These are phyloP conservation scores for Nannoperca obscura DNA, from an alignment of 2,797 vertebrate species.

Conservation along the genomic window DNA sequence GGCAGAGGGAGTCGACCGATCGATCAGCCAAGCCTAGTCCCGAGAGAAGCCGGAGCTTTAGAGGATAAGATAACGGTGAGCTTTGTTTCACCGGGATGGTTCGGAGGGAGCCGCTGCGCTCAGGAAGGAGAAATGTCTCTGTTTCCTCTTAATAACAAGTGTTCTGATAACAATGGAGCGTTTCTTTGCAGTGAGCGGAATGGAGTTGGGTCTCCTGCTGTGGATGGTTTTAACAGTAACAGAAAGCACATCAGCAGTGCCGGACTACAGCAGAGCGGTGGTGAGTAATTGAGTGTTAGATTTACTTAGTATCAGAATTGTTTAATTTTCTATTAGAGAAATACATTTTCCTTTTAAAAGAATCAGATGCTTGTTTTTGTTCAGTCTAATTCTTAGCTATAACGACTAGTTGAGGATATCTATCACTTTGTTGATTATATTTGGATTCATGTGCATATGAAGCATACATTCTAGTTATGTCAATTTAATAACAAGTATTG, in stretches of 20 bases:
- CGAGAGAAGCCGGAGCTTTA: slow-evolving; percentile 43
- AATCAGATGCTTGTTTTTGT: neutral
- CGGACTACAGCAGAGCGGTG: slow-evolving; percentile 78
- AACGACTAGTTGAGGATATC: neutral
- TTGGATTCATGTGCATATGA: neutral
- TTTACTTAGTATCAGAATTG: neutral
- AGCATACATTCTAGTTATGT: neutral
- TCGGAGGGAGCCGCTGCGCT: neutral
- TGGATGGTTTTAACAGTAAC: slow-evolving; percentile 52
- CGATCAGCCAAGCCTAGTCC: slow-evolving; percentile 72
- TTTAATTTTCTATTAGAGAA: neutral
- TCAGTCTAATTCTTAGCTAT: neutral
- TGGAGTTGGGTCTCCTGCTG: slow-evolving; percentile 63
- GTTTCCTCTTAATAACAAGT: neutral
- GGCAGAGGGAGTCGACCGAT: slow-evolving; percentile 25
- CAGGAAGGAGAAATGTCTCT: slow-evolving; percentile 8
- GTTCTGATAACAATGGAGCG: neutral
- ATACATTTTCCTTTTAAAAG: neutral
- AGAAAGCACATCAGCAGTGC: slow-evolving; percentile 41
- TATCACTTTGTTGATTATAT: neutral
- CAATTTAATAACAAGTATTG: neutral
- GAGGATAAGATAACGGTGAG: slow-evolving; percentile 64
- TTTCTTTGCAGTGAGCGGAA: slow-evolving; percentile 46
- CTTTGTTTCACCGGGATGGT: slow-evolving; percentile 21
- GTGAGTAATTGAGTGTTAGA: slow-evolving; percentile 66